phyloP scores from a whole-genome alignment of 64 coral and sea anemone genomes.

The Stichodactyla helianthus region DNA sequence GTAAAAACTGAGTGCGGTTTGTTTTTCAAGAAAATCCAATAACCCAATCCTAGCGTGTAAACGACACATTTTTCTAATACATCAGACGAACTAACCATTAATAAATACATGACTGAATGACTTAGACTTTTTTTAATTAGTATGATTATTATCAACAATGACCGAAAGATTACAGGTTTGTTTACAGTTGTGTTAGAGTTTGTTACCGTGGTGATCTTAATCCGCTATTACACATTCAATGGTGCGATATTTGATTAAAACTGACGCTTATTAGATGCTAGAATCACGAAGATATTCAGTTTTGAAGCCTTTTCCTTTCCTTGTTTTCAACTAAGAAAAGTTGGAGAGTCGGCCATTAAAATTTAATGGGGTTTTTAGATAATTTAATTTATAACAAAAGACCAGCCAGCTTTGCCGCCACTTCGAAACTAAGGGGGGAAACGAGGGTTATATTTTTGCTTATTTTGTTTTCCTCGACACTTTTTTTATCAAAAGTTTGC shows the following conservation, averaged over 20 bases:
- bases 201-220: not conserved
- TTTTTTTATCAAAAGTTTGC: not conserved
- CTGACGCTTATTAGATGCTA: not conserved
- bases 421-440: not conserved
- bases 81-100: not conserved
- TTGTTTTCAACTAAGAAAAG: not conserved
- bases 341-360: not conserved
- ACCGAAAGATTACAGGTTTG: slow-evolving; percentile 1
- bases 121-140: not conserved
- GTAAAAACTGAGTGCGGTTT: too few relatives aligned
- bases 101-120: not conserved
- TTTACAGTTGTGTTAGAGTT: not conserved
- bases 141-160: not conserved
- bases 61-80: not conserved
- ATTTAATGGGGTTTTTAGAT: not conserved
- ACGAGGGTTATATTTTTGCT: not conserved
- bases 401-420: not conserved
- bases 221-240: not conserved
- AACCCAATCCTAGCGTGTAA: too few relatives aligned
- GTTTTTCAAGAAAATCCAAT: too few relatives aligned
- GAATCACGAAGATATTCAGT: not conserved
- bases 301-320: not conserved
- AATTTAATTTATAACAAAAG: not conserved
- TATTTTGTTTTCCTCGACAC: not conserved
- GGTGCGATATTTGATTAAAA: not conserved